Evolutionary conservation across 2,888 invertebrate genomes (phyloP), one percentile per base, ranked within the genome.

Genomic region (Philopedon plagiatum): DNA sequence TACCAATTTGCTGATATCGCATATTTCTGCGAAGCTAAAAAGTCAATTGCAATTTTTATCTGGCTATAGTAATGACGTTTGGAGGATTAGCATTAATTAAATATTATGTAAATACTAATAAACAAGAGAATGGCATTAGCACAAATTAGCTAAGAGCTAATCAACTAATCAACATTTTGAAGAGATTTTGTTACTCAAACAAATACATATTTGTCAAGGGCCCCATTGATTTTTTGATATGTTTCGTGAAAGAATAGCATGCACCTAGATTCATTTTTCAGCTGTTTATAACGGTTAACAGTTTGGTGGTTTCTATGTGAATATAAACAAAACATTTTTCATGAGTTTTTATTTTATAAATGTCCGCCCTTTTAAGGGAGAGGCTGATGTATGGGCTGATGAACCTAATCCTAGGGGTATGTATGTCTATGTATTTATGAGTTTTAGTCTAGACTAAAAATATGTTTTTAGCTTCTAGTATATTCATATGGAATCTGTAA

Each of bases 371-470:
- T 75, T 62, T 58, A 60, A 32, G 15, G 76, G 74, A 15, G 76
- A 75, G n/a, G 75, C 76, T 19, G 71, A 78, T 70, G 75, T 79
- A 29, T 79, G 78, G 78, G 54, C 46, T 11, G 72, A 78, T 23
- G 13, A 49, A n/a, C 79, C 80, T 18, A 78, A 78, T 15, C 19
- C 19, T 15, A 68, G 73, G 49, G 80, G 78, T 79, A 73, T 61
- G 74, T 62, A 62, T 56, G n/a, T n/a, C n/a, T n/a, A n/a, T n/a
- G n/a, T n/a, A n/a, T n/a, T n/a, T n/a, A n/a, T n/a, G n/a, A n/a
- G n/a, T n/a, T n/a, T n/a, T n/a, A n/a, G n/a, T n/a, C n/a, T n/a
- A n/a, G n/a, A n/a, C n/a, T n/a, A n/a, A n/a, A n/a, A n/a, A n/a
- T n/a, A n/a, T n/a, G n/a, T n/a, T n/a, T n/a, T n/a, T n/a, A n/a